phyloP scores from a whole-genome alignment of 2,888 invertebrate genomes.

The Ormyrus pomaceus region DNA sequence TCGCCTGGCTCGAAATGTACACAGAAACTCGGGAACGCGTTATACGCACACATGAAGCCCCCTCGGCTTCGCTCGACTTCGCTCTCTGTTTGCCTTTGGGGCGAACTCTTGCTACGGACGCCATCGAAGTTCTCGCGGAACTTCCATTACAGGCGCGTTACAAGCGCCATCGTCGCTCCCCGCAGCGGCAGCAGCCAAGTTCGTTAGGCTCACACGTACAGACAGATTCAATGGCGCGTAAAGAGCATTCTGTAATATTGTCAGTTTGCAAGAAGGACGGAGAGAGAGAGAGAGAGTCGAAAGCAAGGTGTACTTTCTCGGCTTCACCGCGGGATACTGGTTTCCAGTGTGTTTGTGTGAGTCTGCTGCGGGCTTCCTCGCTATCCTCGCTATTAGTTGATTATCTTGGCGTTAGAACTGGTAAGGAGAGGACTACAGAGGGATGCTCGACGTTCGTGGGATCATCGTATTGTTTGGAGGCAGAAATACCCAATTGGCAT shows the following conservation, averaged over 20 bases:
- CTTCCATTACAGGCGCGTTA: slow-evolving; percentile 25
- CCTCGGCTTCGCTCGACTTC: neutral
- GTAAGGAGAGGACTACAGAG: too few relatives aligned
- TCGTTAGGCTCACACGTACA: too few relatives aligned
- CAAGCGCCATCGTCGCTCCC: neutral
- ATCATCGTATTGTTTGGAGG: too few relatives aligned
- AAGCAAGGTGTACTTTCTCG: slow-evolving; percentile 4
- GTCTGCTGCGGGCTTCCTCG: neutral
- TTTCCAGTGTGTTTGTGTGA: slow-evolving; percentile 2
- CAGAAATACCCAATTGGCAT: too few relatives aligned
- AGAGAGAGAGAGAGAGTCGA: neutral
- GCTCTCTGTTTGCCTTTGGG: neutral
- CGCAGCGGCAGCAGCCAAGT: too few relatives aligned
- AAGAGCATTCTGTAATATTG: slow-evolving; percentile 43
- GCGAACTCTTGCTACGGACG: neutral
- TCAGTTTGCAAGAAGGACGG: slow-evolving; percentile 23
- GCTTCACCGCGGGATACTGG: slow-evolving; percentile 16
- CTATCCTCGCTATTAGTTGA: neutral
- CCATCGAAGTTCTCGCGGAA: slow-evolving; percentile 32
- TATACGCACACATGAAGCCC: neutral
- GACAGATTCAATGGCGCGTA: neutral
- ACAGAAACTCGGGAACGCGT: too few relatives aligned
- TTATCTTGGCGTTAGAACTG: neutral
- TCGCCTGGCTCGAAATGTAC: too few relatives aligned
- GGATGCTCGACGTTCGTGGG: too few relatives aligned